These are phyloP conservation scores for Carcharodon carcharias DNA, from an alignment of 2,797 vertebrate genomes.

Conservation along the genomic window DNA sequence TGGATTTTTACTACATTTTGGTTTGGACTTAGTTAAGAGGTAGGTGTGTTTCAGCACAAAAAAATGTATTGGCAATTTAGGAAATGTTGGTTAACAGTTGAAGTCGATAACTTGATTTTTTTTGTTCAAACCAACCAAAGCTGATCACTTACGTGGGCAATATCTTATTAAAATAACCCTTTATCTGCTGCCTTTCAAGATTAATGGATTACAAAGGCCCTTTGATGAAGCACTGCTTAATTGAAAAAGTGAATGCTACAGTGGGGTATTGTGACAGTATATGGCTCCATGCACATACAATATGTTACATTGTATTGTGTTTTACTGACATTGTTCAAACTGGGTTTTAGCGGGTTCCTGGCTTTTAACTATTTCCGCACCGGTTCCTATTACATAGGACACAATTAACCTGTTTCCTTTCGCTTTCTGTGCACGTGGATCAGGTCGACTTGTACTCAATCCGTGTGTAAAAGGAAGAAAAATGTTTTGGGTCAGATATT, in stretches of 20 bases:
- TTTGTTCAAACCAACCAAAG: neutral
- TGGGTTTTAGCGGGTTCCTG: neutral
- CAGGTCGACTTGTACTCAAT: neutral
- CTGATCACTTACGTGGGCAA: neutral
- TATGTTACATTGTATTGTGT: slow-evolving; percentile 15
- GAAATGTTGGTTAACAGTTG: neutral
- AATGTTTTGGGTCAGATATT: neutral
- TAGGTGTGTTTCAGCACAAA: slow-evolving; percentile 11
- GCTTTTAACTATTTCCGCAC: neutral
- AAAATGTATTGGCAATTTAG: neutral
- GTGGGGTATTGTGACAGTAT: slow-evolving; percentile 20
- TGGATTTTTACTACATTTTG: neutral
- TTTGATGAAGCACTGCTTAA: neutral
- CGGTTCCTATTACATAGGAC: neutral
- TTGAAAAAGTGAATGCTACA: slow-evolving; percentile 10
- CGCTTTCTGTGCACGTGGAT: neutral
- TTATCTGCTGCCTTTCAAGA: slow-evolving; percentile 12
- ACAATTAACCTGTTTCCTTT: neutral
- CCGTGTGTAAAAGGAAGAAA: neutral
- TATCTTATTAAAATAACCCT: neutral
- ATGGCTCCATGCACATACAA: slow-evolving; percentile 27
- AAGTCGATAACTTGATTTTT: neutral
- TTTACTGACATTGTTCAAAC: neutral
- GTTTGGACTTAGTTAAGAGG: neutral
- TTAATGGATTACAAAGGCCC: slow-evolving; percentile 14